Base-by-base conservation (phyloP, 2,888 invertebrate species). In the Entomobrya multifasciata region DNA sequence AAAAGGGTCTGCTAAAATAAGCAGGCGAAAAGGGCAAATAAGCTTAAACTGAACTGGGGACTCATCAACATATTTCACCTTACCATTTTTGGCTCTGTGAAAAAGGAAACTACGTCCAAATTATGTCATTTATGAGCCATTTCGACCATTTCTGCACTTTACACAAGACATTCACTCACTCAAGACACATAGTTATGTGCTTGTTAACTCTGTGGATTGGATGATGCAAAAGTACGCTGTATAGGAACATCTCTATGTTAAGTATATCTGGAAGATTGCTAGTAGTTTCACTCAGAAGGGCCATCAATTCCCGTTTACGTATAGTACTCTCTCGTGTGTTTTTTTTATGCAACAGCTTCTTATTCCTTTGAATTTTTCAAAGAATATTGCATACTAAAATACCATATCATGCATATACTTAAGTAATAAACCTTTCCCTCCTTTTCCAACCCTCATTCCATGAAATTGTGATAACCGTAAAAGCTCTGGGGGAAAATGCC, bases 111-210 rank as follows among this genome's bases (percentile, higher is more conserved):
- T 78, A 47, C 77, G 74, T 84, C 78, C 79, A 85, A 85, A 85
- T 85, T 78, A 85, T 79, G 85, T 78, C 86, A 80, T 86, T 86
- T 86, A 86, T 86, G 86, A 81, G 41, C 76, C 80, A 86, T 86
- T 86, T 79, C 65, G 25, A 67, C 77, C 84, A 84, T 85, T 85
- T 85, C 70, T 77, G 77, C 77, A 85, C 77, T 85, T 72, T 27
- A 30, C 78, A 60, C 81, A 49, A 72, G 25, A 72, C 49, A 47
- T 49, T 72, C 25, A 47, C 72, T 72, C 49, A 36, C 25, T 70
- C 70, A 70, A n/a, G n/a, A 25, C 70, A n/a, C 15, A n/a, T 17
- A 52, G 13, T 11, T 41, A 5, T 41, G 20, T 20, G 65, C 41
- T 41, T 67, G 41, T 41, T n/a, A 17, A n/a, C 47, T 72, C 36